A percentile compares a stretch with the other conserved stretches of the same genome.
phyloP scores from a whole-genome alignment of 2,888 invertebrate genomes.

The Chromoteleia sp. region DNA sequence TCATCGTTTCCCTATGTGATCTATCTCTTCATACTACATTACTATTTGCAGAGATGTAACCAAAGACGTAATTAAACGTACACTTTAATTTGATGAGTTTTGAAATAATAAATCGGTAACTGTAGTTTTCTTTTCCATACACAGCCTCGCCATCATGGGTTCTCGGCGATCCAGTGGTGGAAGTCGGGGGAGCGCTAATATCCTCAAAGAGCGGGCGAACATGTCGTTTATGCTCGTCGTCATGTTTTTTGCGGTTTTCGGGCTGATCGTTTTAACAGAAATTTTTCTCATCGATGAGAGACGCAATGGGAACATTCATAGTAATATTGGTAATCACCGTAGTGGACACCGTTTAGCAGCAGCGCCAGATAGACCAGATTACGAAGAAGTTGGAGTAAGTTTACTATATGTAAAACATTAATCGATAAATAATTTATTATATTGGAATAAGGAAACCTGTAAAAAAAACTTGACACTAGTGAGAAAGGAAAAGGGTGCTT shows the following conservation, averaged over 20 bases:
- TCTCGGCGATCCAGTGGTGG: slow-evolving; percentile 85
- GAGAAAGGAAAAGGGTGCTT: too few relatives aligned
- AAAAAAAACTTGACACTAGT: too few relatives aligned
- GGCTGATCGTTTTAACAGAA: slow-evolving; percentile 94
- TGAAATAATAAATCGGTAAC: not conserved
- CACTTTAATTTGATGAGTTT: slow-evolving; percentile 2
- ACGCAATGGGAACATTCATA: slow-evolving; percentile 85
- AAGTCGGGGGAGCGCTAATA: slow-evolving; percentile 86
- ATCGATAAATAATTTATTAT: too few relatives aligned
- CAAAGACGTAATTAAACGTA: too few relatives aligned
- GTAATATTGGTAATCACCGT: slow-evolving; percentile 86
- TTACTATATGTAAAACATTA: too few relatives aligned
- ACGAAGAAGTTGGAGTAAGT: slow-evolving; percentile 88
- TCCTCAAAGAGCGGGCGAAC: slow-evolving; percentile 91
- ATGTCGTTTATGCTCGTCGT: slow-evolving; percentile 96
- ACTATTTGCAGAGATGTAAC: too few relatives aligned
- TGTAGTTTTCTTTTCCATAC: not conserved
- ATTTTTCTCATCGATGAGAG: slow-evolving; percentile 89
- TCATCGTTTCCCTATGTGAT: too few relatives aligned
- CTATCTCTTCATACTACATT: too few relatives aligned
- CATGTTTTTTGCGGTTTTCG: slow-evolving; percentile 95
- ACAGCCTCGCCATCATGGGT: slow-evolving; percentile 76
- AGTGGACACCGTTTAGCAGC: slow-evolving; percentile 85
- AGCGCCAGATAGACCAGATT: slow-evolving; percentile 87
- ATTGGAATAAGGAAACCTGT: too few relatives aligned